Evolutionary conservation across 2,888 invertebrate species (phyloP).

Genomic region (Adelognathus sp.): DNA sequence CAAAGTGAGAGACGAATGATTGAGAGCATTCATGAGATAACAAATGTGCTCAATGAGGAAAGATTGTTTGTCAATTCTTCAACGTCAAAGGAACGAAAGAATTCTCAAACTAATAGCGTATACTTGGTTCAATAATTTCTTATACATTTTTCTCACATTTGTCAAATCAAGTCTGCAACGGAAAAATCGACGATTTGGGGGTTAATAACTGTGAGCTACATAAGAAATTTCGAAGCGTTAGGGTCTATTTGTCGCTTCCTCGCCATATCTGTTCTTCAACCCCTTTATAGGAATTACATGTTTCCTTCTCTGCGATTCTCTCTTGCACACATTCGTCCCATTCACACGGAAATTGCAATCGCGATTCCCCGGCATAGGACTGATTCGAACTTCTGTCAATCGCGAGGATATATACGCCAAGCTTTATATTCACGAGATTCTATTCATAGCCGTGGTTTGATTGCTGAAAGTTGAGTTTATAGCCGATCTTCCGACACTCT

Average conservation of each 20-base stretch:
- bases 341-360: slow-evolving; percentile 38
- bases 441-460: slow-evolving; percentile 22
- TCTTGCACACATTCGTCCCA: slow-evolving; percentile 25
- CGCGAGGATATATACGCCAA: slow-evolving; percentile 5
- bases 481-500: neutral
- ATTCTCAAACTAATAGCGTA: neutral
- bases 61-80: neutral
- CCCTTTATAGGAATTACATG: neutral
- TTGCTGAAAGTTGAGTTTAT: neutral
- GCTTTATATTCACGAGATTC: slow-evolving; percentile 9
- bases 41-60: neutral
- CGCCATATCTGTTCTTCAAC: slow-evolving; percentile 14
- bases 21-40: neutral
- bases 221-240: neutral
- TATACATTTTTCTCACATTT: neutral
- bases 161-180: too few relatives aligned
- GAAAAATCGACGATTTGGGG: neutral
- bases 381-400: slow-evolving; percentile 45
- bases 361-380: slow-evolving; percentile 28
- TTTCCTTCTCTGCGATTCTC: slow-evolving; percentile 20
- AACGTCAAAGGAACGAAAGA: neutral
- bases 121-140: neutral
- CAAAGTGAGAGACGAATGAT: neutral
- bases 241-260: slow-evolving; percentile 50
- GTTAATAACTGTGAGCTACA: neutral